Evolutionary conservation across 2,888 invertebrate species (phyloP), one percentile per base, ranked within the genome.

Genomic region (Megalurothrips usitatus): DNA sequence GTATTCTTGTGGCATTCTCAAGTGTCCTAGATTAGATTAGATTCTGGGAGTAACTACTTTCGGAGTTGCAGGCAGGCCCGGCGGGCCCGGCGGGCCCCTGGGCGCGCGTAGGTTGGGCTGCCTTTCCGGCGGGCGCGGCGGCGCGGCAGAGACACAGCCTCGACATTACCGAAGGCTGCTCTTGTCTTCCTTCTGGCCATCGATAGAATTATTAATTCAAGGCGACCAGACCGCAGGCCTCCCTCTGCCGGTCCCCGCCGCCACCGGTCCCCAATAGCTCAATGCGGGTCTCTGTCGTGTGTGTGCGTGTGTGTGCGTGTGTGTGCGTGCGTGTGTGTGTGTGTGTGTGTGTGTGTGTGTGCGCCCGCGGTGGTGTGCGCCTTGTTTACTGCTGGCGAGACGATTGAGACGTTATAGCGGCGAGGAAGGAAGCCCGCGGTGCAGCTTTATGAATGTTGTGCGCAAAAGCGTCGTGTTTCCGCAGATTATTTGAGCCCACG

Each of bases 181-280:
- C 34, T 43, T 43, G 34, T 43, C 34, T 43, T 43, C 34, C 34
- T 43, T 26, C 68, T 26, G 9, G 23, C 26, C 26, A 75, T 75
- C 68, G 68, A 26, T 75, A 75, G 26, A 75, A 75, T 75, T 75
- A 75, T 23, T 75, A 75, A 75, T 75, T 26, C 68, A 75, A 75
- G 68, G 68, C 68, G 26, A 75, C 23, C 58, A 17, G 58, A 58
- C 58, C 12, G n/a, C n/a, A n/a, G n/a, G n/a, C n/a, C n/a, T n/a
- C n/a, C n/a, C n/a, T n/a, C n/a, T n/a, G n/a, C n/a, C n/a, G n/a
- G n/a, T n/a, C n/a, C n/a, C n/a, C n/a, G n/a, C n/a, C n/a, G 14
- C 58, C 19, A 14, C 19, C 58, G 58, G 2, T 58, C 14, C 34
- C 58, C 58, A 58, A 58, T 58, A 58, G 58, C 58, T 58, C 58